Conservation (phyloP, 2,888 invertebrate species). For the Portevinia maculata region DNA sequence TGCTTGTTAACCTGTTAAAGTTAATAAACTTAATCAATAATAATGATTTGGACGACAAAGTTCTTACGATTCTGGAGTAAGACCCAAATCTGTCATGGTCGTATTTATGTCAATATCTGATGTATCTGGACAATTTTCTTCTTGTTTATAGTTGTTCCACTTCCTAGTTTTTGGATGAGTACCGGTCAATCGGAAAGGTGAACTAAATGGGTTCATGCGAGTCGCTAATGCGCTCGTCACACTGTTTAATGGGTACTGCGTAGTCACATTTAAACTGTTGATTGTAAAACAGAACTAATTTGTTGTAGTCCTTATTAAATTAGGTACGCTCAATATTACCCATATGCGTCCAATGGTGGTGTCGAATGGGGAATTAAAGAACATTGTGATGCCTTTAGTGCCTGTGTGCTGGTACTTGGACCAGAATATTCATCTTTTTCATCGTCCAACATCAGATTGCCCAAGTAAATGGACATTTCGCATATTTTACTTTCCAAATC, state of each 20-base stretch:
- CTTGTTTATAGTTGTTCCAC: background rate
- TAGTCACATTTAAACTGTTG: background rate
- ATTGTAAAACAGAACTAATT: background rate
- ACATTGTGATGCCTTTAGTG: background rate
- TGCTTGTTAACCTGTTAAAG: conserved; percentile 33
- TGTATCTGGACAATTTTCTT: conserved; percentile 20
- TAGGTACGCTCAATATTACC: background rate
- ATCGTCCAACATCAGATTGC: conserved; percentile 6
- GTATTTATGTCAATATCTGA: conserved; percentile 36
- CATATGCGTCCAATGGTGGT: background rate
- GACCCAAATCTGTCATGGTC: conserved; percentile 41
- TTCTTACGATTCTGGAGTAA: conserved; percentile 53
- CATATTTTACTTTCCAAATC: conserved; percentile 35
- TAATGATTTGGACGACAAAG: too few relatives aligned
- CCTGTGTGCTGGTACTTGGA: background rate
- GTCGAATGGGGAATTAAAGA: background rate
- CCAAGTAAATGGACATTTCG: conserved; percentile 34
- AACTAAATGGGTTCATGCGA: background rate
- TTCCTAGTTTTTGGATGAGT: conserved; percentile 15
- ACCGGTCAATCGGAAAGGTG: background rate
- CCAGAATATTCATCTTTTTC: background rate
- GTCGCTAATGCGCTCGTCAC: conserved; percentile 41
- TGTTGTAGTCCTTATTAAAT: background rate
- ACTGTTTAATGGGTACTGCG: background rate
- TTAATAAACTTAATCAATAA: background rate